Evolutionary conservation across 2,113 vertebrate genomes (phyloP), one percentile per base, ranked within the genome.

Genomic region (Brachionichthys hirsutus): DNA sequence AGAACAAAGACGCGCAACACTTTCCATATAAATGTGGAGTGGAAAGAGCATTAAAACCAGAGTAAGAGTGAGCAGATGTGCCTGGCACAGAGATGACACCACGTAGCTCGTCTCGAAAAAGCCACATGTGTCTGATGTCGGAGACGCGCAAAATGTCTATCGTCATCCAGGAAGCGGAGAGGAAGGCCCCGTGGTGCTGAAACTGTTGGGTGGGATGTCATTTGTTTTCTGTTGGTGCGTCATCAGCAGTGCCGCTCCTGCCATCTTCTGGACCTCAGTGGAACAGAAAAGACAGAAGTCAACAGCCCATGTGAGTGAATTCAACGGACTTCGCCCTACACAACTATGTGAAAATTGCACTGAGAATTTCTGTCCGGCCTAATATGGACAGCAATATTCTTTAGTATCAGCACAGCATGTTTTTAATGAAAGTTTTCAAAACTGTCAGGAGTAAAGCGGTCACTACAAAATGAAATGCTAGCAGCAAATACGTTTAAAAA

Each of bases 11-110:
- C 70, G 18, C 64, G 65, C 77, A 75, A 84, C 77, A 75, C 78
- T 87, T 89, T 86, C 82, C 86, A 88, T 67, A 87, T 85, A 86
- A 88, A 86, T 79, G 68, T 41, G 49, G 24, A 78, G 70, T 84
- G 83, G 86, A 88, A 88, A 88, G 81, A 85, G 78, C 77, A 77
- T 56, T 87, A 81, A 88, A 88, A 81, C 65, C 71, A 50, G 64
- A 73, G 80, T 83, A 81, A 84, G 78, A 86, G 65, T 87, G 77
- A 86, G 80, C 80, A 86, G 83, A 88, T 88, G 85, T 87, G 71
- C 74, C 73, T 56, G 8, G 62, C 61, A 43, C 44, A 45, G 78
- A 86, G 76, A 90, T 90, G 86, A 89, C 88, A 87, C 75, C 80
- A 88, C 87, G 85, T 85, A 72, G 58, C 69, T 60, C 17, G 80